Evolutionary conservation across 1,140 invertebrate genomes (phyloP), one percentile per base, ranked within the genome.

Genomic region (Lepeophtheirus salmonis): DNA sequence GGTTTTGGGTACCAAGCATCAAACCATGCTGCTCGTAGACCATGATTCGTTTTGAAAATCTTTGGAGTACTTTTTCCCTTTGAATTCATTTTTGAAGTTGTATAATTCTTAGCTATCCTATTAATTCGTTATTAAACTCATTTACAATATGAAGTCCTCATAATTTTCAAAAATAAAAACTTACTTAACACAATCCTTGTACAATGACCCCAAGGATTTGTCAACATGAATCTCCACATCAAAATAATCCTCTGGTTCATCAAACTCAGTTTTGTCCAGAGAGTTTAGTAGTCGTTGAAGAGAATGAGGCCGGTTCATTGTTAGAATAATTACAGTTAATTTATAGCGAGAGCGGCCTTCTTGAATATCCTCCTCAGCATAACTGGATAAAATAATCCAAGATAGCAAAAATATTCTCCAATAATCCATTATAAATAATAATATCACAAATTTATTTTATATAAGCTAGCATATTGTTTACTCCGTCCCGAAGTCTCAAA

Each of bases 201-300:
- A 52, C 12, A 18, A 17, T 2, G n/a, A 20, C 2, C 57, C 57
- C 2, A 52, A 14, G 18, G 57, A 60, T 21, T 60, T 60, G 49
- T 60, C 57, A 48, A 60, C 57, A 50, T 60, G 57, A 17, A 60
- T 60, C 57, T 60, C 57, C n/a, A 60, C 20, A 30, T 60, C 49
- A 51, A 60, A 51, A 17, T 54, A 25, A 17, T 61, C 59, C 14
- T 54, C 21, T n/a, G 30, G 30, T 16, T 22, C 16, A 10, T 61
- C 59, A 26, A 61, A 61, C 13, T 56, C 48, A 2, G 59, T 61
- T 2, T 52, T 53, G 20, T 52, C 50, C 12, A 61, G 17, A 4
- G 48, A 56, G 16, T 25, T 4, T 20, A 61, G 50, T 13, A 61
- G 49, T 18, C 59, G 16, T n/a, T 6, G 16, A 14, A 61, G 25